Conservation (phyloP, 2,888 invertebrate genomes). For the Dione juno region DNA sequence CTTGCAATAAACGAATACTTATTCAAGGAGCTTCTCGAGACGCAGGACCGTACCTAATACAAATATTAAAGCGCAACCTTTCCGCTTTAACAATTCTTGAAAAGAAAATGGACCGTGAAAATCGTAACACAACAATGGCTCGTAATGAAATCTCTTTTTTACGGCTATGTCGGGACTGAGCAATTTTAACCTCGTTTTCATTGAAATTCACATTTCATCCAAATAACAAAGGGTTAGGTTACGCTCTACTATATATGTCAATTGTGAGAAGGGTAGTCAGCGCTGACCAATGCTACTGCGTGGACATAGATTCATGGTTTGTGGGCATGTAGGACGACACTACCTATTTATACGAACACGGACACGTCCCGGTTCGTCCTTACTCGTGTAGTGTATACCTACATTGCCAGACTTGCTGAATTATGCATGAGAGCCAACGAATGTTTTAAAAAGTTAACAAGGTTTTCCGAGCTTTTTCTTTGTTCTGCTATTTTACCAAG, state of each 20-base stretch:
- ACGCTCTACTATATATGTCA: conserved; percentile 74
- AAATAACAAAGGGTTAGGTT: conserved; percentile 74
- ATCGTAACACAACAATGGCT: conserved; percentile 74
- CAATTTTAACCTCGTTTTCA: conserved; percentile 77
- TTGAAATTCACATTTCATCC: conserved; percentile 78
- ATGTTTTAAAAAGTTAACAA: conserved; percentile 82
- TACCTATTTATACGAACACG: conserved; percentile 47
- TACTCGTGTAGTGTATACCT: conserved; percentile 38
- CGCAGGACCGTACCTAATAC: conserved; percentile 57
- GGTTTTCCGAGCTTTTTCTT: conserved; percentile 78
- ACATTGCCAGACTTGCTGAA: conserved; percentile 65
- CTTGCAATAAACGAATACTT: conserved; percentile 60
- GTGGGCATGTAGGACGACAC: conserved; percentile 54
- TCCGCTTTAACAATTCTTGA: conserved; percentile 64
- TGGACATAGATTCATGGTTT: conserved; percentile 36
- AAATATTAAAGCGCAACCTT: conserved; percentile 65
- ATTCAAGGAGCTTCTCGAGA: conserved; percentile 63
- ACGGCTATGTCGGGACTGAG: conserved; percentile 65
- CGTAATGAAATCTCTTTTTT: conserved; percentile 74
- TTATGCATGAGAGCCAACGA: conserved; percentile 76
- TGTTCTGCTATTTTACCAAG: conserved; percentile 71
- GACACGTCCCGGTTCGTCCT: conserved; percentile 17
- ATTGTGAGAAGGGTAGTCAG: conserved; percentile 71
- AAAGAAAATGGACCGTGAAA: conserved; percentile 72
- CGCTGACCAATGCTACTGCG: conserved; percentile 32